A percentile compares a stretch with the other conserved stretches of the same genome.
Conservation (phyloP, 2,888 invertebrate genomes). For the Piscicola geometra region DNA sequence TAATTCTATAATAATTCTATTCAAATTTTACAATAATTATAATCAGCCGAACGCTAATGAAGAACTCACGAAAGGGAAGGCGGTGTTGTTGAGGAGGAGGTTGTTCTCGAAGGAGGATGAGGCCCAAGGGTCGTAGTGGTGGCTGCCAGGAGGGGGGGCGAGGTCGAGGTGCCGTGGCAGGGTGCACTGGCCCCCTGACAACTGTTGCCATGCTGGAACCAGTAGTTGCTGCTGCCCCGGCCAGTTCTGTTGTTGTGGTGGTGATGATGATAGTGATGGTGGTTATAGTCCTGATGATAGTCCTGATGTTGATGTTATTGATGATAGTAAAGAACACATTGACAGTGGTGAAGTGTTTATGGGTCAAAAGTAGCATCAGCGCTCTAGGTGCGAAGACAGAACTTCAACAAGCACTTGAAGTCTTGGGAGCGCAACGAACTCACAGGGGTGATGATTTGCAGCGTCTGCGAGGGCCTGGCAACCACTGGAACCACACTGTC, state of each 20-base stretch:
- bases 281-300: too few relatives aligned
- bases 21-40: too few relatives aligned
- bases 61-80: conserved; percentile 26
- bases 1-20: too few relatives aligned
- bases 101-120: conserved; percentile 19
- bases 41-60: too few relatives aligned
- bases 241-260: conserved; percentile 56
- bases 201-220: conserved; percentile 75
- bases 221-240: conserved; percentile 71
- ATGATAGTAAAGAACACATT: too few relatives aligned
- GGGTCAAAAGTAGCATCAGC: too few relatives aligned
- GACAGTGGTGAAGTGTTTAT: too few relatives aligned
- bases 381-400: too few relatives aligned
- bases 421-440: not conserved
- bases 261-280: too few relatives aligned
- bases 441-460: conserved; percentile 59
- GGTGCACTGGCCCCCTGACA: conserved; percentile 55
- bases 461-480: conserved; percentile 63
- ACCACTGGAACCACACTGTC: conserved; percentile 59
- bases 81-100: conserved; percentile 13
- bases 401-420: too few relatives aligned
- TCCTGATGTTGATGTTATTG: too few relatives aligned
- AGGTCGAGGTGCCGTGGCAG: conserved; percentile 49
- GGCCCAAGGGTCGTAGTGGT: conserved; percentile 31
- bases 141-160: not conserved